phyloP scores from a whole-genome alignment of 2,113 vertebrate species.

The Proteles cristata region DNA sequence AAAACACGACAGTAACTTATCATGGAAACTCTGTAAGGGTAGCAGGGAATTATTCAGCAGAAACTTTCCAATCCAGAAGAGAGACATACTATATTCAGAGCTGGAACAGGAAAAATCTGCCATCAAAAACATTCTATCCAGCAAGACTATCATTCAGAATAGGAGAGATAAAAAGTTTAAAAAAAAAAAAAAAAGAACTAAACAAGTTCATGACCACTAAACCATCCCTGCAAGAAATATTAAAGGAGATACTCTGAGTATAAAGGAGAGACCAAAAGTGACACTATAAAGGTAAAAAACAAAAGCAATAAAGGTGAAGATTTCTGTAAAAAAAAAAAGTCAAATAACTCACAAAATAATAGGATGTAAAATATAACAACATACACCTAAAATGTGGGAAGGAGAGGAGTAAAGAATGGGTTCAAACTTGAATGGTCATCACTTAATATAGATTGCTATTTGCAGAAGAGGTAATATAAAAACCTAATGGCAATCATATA shows the following conservation, averaged over 20 bases:
- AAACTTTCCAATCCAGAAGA: background rate
- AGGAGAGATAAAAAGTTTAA: background rate
- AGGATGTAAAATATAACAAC: background rate
- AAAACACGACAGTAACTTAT: background rate
- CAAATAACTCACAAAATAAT: background rate
- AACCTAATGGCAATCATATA: background rate
- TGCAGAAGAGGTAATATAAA: background rate
- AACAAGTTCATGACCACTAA: background rate
- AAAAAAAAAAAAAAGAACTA: background rate
- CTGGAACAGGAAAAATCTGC: background rate
- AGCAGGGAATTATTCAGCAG: background rate
- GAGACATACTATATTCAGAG: background rate
- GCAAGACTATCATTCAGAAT: background rate
- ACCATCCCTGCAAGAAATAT: background rate
- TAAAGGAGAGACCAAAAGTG: background rate
- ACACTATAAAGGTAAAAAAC: background rate
- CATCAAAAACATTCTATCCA: background rate
- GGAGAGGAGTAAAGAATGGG: background rate
- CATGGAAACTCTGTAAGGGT: background rate
- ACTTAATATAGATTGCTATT: background rate
- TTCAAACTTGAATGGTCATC: background rate
- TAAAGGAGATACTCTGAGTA: background rate
- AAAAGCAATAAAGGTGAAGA: background rate
- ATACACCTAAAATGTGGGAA: background rate
- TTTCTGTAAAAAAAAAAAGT: background rate